Evolutionary conservation across 2,113 vertebrate species (phyloP), one percentile per base, ranked within the genome.

Genomic region (Vombatus ursinus): DNA sequence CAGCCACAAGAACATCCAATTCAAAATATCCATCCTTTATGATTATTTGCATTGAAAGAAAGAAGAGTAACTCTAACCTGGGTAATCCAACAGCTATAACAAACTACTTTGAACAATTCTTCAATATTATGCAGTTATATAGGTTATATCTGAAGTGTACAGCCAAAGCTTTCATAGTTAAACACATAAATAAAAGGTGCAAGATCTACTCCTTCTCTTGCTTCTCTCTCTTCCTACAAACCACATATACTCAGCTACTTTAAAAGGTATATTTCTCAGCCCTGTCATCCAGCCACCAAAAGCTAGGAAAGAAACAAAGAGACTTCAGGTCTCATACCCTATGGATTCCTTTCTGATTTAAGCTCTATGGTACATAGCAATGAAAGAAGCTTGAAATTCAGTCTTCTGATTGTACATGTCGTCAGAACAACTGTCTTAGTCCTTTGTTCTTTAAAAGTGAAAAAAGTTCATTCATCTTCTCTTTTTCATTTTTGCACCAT

Each of bases 331-430:
- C 31, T 77, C 37, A 77, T 44, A 22, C 37, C 68, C 16, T 44
- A 44, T 77, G 68, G 44, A 77, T 8, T 77, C 68, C 68, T 44
- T 44, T 77, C n/a, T 77, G 68, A 77, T 77, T 44, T 77, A 94
- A 91, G 11, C 91, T 50, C 94, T 89, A 28, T 50, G 95, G 91
- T 51, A 52, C 93, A 49, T 50, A 94, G 28, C 48, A 77, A 89
- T 95, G 51, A 61, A 92, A 77, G 52, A 93, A 84, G 61, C 68
- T 95, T 95, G 89, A 92, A 94, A 93, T 31, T 91, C 54, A 94
- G 6, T 16, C 0, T 96, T 91, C 49, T 93, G 44, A 48, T 91
- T 53, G 26, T n/a, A 3, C n/a, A 68, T 22, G 24, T 90, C 44
- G 48, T n/a, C 61, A 93, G 90, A 91, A 61, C 47, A 93, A 77